Conservation (phyloP, 2,797 vertebrate genomes). For the Gambusia yucatana region DNA sequence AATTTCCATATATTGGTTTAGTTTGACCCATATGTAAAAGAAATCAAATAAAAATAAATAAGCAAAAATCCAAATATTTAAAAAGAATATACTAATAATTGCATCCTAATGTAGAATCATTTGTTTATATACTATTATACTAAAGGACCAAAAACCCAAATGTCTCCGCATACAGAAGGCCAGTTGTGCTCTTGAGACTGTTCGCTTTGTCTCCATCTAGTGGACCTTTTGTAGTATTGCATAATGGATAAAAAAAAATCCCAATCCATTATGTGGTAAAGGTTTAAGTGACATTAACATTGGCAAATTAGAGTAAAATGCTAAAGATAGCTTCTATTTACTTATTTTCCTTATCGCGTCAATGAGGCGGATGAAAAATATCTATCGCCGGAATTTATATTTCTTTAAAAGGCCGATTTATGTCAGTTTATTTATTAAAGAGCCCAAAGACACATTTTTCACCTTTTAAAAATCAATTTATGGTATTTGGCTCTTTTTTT, state of each 20-base stretch:
- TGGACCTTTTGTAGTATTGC: background rate
- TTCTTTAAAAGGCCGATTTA: background rate
- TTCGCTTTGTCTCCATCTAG: constrained; percentile 2
- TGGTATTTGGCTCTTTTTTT: constrained; percentile 7
- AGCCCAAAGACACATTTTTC: background rate
- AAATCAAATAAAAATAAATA: background rate
- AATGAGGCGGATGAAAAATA: background rate
- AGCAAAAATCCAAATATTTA: background rate
- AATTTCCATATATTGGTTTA: background rate
- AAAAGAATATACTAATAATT: background rate
- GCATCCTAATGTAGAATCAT: background rate
- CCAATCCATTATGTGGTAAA: background rate
- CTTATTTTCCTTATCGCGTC: too few species aligned
- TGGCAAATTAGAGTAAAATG: background rate
- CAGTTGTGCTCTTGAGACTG: background rate
- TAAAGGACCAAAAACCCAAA: background rate
- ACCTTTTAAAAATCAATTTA: background rate
- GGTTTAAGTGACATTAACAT: background rate
- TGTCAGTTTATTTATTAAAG: background rate
- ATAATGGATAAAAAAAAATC: background rate
- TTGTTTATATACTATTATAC: background rate
- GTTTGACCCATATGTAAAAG: background rate
- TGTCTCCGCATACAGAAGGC: background rate
- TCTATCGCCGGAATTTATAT: background rate
- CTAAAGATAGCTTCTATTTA: background rate